These are phyloP conservation scores for Tiphia femorata DNA, from an alignment of 2,888 invertebrate species.

Conservation along the genomic window DNA sequence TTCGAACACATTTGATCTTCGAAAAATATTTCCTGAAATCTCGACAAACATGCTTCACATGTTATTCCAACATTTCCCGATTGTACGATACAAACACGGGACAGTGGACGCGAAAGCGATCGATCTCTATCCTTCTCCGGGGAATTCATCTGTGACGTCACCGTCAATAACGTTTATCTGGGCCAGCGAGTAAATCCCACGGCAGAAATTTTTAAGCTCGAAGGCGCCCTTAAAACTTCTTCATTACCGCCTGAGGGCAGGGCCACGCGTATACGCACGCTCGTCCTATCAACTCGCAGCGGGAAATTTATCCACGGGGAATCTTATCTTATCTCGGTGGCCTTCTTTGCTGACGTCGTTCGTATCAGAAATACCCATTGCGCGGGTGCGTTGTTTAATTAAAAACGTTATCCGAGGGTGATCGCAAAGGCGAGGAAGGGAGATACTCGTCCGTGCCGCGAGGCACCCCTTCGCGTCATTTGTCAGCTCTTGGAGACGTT, in stretches of 20 bases:
- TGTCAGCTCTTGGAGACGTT: constrained; percentile 45
- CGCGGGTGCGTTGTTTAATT: constrained; percentile 51
- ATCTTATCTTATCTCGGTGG: constrained; percentile 27
- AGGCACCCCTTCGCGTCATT: constrained; percentile 41
- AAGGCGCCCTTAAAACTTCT: neutral
- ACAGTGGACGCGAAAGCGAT: no score
- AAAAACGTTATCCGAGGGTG: constrained; percentile 52
- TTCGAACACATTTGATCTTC: no score
- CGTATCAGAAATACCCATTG: constrained; percentile 8
- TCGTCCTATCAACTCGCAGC: no score
- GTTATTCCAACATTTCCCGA: no score
- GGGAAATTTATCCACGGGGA: neutral
- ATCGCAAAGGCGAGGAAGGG: constrained; percentile 22
- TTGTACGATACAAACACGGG: no score
- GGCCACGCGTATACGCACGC: neutral
- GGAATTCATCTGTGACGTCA: neutral
- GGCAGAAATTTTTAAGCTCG: no score
- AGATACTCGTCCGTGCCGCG: constrained; percentile 29
- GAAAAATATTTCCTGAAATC: no score
- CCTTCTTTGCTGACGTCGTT: constrained; percentile 13
- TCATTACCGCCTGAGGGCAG: neutral
- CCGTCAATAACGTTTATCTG: neutral
- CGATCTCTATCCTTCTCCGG: no score
- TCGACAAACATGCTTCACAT: no score
- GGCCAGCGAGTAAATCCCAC: no score